These are phyloP conservation scores for Cerastis rubricosa DNA, from an alignment of 2,888 invertebrate species.

Conservation along the genomic window DNA sequence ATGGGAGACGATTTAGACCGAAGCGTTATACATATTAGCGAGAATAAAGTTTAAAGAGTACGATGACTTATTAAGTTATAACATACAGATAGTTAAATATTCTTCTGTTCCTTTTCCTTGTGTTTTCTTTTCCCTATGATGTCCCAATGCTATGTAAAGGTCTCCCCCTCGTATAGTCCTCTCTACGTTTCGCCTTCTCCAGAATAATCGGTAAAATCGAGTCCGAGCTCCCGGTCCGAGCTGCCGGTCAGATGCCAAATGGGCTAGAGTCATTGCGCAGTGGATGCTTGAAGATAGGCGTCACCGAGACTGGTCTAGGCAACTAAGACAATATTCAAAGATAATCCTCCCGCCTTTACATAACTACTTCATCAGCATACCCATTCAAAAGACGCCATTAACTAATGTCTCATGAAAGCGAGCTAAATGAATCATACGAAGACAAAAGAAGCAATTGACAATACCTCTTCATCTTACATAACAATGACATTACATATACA, in stretches of 20 bases:
- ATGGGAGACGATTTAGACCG: background rate
- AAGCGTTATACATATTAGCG: background rate
- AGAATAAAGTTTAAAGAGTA: background rate
- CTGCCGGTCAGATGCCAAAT: background rate
- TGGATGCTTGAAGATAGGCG: background rate
- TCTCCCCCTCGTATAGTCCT: background rate
- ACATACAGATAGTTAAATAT: background rate
- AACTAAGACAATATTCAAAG: background rate
- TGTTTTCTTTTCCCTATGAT: background rate
- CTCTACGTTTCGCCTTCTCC: background rate
- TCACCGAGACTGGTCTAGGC: background rate
- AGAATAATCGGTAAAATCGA: background rate
- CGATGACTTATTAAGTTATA: background rate
- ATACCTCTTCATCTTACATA: constrained; percentile 33
- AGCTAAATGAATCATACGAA: constrained; percentile 30
- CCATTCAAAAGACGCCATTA: constrained; percentile 10
- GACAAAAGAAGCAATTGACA: constrained; percentile 36
- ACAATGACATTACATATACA: constrained; percentile 17
- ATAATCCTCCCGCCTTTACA: background rate
- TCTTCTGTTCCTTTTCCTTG: background rate
- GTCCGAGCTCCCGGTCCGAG: background rate
- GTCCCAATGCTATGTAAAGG: background rate
- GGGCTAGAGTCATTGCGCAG: background rate
- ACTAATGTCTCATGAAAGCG: constrained; percentile 4
- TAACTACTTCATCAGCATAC: constrained; percentile 7